Base-by-base conservation (phyloP, 2,888 invertebrate species). In the Lithophane semibrunnea region DNA sequence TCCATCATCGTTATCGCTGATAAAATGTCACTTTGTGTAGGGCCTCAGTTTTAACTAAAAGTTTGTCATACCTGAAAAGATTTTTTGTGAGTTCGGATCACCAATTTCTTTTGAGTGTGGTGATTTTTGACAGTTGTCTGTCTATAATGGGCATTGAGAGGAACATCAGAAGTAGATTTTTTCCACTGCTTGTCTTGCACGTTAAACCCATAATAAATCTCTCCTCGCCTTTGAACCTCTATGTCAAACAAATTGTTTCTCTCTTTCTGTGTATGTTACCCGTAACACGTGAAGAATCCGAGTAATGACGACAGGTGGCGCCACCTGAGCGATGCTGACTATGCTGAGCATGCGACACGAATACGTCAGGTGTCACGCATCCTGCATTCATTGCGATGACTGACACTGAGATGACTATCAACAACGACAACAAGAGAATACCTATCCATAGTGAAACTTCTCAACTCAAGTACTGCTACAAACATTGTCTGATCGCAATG, bases 251-350 rank as follows among this genome's bases (percentile, higher is more conserved):
- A 58, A 76, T 76, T 42, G 49, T 76, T 76, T 56, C 37, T 77
- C 63, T 63, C 47, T 68, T 77, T 77, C 24, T 13, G 29, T 52
- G 49, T 58, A 13, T 12, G 44, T 71, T 71, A 72, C 18, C 21
- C 42, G 63, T 67, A 64, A 83, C 83, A 73, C 24, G 64, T 18
- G 73, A 9, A 75, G 69, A 37, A 83, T 83, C 1, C 67, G 13
- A 12, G 12, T 61, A 75, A 79, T 75, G 79, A 3, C 66, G 79
- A 83, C 83, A 79, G 83, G 79, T 83, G 73, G 83, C 83, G 83
- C 75, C 83, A 79, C 83, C 83, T 75, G 73, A 56, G 52, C 44
- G 4, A 78, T 78, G 69, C 24, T 13, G 4, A 24, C 16, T 0
- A 52, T 63, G 63, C 70, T 3, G 16, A 4, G 29, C 56, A 37